These are phyloP conservation scores for Scolopax mira DNA, from an alignment of 2,113 vertebrate genomes.

Conservation along the genomic window DNA sequence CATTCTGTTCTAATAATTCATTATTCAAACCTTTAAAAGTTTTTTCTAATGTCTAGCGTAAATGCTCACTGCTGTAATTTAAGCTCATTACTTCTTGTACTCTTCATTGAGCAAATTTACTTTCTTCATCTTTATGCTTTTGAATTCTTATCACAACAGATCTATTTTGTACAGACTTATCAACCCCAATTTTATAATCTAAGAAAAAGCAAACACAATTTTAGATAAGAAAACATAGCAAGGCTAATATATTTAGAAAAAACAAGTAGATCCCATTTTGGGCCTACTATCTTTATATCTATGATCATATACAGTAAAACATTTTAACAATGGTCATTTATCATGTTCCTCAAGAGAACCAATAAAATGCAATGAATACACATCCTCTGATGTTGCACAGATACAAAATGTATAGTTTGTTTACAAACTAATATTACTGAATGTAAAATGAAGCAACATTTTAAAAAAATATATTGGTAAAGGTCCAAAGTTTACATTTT, in stretches of 20 bases:
- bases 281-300: constrained; percentile 61
- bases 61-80: not conserved
- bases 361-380: constrained; percentile 68
- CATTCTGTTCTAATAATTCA: not conserved
- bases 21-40: not conserved
- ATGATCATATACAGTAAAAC: constrained; percentile 59
- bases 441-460: constrained; percentile 53
- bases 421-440: constrained; percentile 61
- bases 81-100: not conserved
- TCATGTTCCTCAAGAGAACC: constrained; percentile 66
- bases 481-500: constrained; percentile 67
- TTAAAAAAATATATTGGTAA: constrained; percentile 64
- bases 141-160: not conserved
- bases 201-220: not conserved
- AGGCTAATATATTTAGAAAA: constrained; percentile 46
- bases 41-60: not conserved
- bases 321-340: constrained; percentile 59
- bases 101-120: not conserved
- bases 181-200: not conserved
- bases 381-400: constrained; percentile 61
- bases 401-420: constrained; percentile 65
- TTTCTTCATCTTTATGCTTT: not conserved
- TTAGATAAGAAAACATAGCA: constrained; percentile 39
- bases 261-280: constrained; percentile 49
- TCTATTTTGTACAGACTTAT: not conserved